These are phyloP conservation scores for Myrmecobius fasciatus DNA, from an alignment of 2,113 vertebrate species.

Conservation along the genomic window DNA sequence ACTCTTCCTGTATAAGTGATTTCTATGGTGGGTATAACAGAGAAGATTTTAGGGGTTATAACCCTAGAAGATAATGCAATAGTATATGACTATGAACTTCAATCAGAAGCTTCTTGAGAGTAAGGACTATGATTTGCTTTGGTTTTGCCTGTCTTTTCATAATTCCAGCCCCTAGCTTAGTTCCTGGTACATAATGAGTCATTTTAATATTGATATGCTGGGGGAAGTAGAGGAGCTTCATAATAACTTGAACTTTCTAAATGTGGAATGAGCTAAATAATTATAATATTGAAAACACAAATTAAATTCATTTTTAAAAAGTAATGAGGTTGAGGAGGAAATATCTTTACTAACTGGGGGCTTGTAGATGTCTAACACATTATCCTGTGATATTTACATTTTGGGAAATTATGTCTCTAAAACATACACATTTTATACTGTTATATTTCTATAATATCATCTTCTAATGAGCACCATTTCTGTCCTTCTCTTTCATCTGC, in stretches of 20 bases:
- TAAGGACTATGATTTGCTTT: not conserved
- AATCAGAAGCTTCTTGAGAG: not conserved
- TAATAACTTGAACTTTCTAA: not conserved
- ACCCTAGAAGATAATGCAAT: not conserved
- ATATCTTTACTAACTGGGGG: not conserved
- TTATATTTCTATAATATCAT: not conserved
- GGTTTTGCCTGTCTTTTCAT: not conserved
- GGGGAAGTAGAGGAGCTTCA: not conserved
- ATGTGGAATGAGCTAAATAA: not conserved
- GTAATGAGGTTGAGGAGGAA: not conserved
- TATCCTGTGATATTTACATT: not conserved
- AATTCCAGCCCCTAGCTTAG: not conserved
- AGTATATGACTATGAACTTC: not conserved
- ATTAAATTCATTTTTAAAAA: not conserved
- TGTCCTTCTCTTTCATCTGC: not conserved
- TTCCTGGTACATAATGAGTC: not conserved
- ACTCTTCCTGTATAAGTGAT: not conserved
- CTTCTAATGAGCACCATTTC: not conserved
- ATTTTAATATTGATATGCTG: not conserved
- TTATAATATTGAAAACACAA: not conserved
- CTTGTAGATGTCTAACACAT: not conserved
- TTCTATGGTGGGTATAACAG: not conserved
- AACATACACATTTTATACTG: not conserved
- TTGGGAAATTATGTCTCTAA: not conserved
- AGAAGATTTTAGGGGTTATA: not conserved